Conservation (phyloP, 1,140 invertebrate species). For the Nasonia giraulti region DNA sequence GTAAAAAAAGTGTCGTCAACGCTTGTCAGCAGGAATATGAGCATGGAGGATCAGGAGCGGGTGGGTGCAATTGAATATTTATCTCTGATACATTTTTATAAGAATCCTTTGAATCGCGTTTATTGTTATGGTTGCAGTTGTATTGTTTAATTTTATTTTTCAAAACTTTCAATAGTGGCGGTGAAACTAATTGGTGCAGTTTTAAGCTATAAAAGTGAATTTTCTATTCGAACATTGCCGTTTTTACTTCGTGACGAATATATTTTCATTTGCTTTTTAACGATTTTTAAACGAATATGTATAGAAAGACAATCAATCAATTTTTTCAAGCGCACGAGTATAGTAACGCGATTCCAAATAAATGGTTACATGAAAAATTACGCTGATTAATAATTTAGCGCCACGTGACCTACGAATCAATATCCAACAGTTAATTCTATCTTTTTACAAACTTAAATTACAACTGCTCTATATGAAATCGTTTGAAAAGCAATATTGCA, state of each 20-base stretch:
- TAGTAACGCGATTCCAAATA: no score
- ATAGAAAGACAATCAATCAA: neutral
- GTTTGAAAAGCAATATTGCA: neutral
- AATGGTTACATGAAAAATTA: neutral
- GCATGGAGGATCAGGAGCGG: conserved; percentile 45
- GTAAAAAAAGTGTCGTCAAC: neutral
- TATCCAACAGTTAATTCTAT: no score
- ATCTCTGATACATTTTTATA: neutral
- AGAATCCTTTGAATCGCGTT: neutral
- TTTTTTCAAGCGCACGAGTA: neutral
- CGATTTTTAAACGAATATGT: no score
- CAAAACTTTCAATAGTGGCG: neutral
- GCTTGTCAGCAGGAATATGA: neutral
- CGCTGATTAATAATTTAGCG: conserved; percentile 5
- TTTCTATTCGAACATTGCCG: no score
- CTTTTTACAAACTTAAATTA: no score
- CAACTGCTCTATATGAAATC: neutral
- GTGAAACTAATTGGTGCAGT: neutral
- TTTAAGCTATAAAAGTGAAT: neutral
- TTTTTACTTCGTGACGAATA: no score
- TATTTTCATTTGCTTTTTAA: no score
- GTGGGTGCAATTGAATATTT: conserved; percentile 23
- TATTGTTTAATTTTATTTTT: neutral
- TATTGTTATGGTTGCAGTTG: neutral
- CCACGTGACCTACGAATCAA: neutral